Evolutionary conservation across 2,113 vertebrate genomes (phyloP).

Genomic region (Vireo altiloquus): DNA sequence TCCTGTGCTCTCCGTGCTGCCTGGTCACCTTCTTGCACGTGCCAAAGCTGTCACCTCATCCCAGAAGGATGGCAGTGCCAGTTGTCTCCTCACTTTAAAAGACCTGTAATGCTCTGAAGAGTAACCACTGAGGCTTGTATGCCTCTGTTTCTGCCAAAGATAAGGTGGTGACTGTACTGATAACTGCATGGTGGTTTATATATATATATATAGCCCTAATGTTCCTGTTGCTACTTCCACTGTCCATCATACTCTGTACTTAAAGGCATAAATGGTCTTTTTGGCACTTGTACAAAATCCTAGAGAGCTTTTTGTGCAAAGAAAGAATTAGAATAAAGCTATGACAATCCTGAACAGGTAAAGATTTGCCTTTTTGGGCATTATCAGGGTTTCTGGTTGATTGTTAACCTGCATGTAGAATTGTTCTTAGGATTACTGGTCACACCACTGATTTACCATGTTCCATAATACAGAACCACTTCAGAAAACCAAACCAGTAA

Average conservation of each 20-base stretch:
- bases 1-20: background rate
- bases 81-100: background rate
- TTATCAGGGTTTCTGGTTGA: background rate
- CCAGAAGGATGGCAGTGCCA: background rate
- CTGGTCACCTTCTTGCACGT: fast-evolving
- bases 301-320: background rate
- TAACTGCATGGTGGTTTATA: background rate
- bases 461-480: background rate
- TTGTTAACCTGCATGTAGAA: background rate
- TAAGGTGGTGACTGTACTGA: background rate
- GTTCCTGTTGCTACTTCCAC: fast-evolving
- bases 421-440: background rate
- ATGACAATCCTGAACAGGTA: background rate
- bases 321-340: background rate
- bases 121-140: background rate
- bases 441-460: background rate
- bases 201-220: fast-evolving
- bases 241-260: too few species aligned
- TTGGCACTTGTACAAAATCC: background rate
- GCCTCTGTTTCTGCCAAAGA: background rate
- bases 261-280: background rate
- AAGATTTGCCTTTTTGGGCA: background rate
- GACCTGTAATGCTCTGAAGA: background rate
- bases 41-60: background rate
- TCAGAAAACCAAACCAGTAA: background rate